Evolutionary conservation across 2,888 invertebrate genomes (phyloP), one percentile per base, ranked within the genome.

Genomic region (Drosophila hamatofila): DNA sequence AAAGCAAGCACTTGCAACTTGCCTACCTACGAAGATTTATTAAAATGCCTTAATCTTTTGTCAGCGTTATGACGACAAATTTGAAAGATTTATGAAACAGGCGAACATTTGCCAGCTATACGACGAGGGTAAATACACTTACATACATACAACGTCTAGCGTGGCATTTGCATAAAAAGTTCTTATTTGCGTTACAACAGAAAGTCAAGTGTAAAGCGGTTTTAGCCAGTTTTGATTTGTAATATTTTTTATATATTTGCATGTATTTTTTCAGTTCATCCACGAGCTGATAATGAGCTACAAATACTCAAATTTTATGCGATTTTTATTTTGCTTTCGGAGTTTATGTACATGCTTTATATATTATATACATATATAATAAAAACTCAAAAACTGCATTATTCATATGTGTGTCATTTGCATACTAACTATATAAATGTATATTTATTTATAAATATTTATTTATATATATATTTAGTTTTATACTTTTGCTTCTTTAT

Each of bases 11-110:
- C 48, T 30, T 49, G 44, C 57, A 18, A 30, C 12, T 52, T 39
- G 48, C 55, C 51, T 30, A 57, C 52, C 62, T 54, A 9, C 52
- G 11, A 48, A 80, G 73, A 85, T 85, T 88, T 85, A 85, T 88
- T 80, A 74, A 64, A 66, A 72, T 75, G 81, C 73, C 73, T 78
- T 85, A 86, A 85, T 85, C 88, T 85, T 81, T 78, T 57, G 88
- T 78, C 81, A 72, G 72, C 58, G 72, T 74, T 78, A 81, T 78
- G 67, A 42, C 71, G 59, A 66, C 60, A 59, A 65, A 63, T 76
- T 73, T 21, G 42, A 37, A 23, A 56, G 71, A 85, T 81, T 82
- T 84, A 88, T 76, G 54, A 64, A 56, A 6, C 18, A 21, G 18
- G n/a, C 30, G 33, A 27, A 18, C 41, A 61, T 41, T 56, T 55